Evolutionary conservation across 2,113 vertebrate genomes (phyloP).

Genomic region (Alethe diademata): DNA sequence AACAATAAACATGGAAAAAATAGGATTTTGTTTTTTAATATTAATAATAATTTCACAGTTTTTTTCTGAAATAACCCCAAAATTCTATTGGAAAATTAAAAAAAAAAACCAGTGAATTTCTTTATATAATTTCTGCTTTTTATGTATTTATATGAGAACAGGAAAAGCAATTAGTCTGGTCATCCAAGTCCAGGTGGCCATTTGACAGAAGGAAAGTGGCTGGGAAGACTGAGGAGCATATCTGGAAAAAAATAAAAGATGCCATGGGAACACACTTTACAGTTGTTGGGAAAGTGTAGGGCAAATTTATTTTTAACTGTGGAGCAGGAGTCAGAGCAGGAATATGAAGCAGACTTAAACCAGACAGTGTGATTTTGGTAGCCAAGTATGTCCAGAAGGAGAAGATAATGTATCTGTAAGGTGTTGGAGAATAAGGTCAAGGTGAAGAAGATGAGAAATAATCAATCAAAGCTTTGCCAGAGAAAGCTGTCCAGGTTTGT

Average conservation of each 20-base stretch:
- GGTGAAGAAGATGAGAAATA: not conserved
- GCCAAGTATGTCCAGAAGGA: not conserved
- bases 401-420: not conserved
- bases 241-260: not conserved
- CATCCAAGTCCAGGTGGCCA: not conserved
- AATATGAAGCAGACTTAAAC: not conserved
- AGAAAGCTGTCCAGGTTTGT: not conserved
- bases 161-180: not conserved
- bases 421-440: not conserved
- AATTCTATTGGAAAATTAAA: not conserved
- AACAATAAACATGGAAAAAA: not conserved
- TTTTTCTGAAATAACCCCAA: not conserved
- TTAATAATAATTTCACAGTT: not conserved
- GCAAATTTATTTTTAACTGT: not conserved
- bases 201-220: not conserved
- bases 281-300: not conserved
- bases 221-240: not conserved
- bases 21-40: not conserved
- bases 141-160: not conserved
- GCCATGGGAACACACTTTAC: not conserved
- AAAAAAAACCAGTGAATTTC: accelerated
- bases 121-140: not conserved
- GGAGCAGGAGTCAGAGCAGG: not conserved
- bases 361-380: not conserved
- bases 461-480: not conserved